Conservation (phyloP, 2,888 invertebrate species). For the Ditula angustiorana region DNA sequence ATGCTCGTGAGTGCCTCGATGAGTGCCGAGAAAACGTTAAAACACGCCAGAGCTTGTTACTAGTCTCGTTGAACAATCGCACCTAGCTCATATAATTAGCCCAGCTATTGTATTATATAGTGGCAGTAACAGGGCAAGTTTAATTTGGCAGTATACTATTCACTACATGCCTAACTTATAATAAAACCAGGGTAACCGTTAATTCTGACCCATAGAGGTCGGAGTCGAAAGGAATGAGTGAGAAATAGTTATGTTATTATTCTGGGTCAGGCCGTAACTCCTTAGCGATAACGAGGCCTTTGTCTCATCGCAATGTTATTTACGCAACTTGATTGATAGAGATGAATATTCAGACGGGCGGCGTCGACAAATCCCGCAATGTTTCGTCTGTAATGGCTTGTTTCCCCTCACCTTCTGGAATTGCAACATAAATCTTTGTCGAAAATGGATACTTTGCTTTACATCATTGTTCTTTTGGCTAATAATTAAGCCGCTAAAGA, state of each 20-base stretch:
- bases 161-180: constrained; percentile 22
- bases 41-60: too few species aligned
- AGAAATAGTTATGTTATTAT: constrained; percentile 55
- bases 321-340: constrained; percentile 73
- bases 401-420: constrained; percentile 64
- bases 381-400: constrained; percentile 61
- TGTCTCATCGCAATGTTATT: constrained; percentile 66
- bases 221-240: constrained; percentile 41
- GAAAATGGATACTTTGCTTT: constrained; percentile 61
- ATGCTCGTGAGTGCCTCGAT: too few species aligned
- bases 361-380: constrained; percentile 62
- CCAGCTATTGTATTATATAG: neutral
- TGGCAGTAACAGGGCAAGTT: neutral
- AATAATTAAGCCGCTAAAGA: constrained; percentile 48
- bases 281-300: constrained; percentile 61
- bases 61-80: too few species aligned
- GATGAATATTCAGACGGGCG: constrained; percentile 69
- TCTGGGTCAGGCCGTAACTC: constrained; percentile 56
- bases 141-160: constrained; percentile 3
- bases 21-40: too few species aligned
- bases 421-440: constrained; percentile 70
- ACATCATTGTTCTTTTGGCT: constrained; percentile 53
- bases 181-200: constrained; percentile 23
- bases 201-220: constrained; percentile 25
- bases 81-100: too few species aligned